These are phyloP conservation scores for Nemotelus nigrinus DNA, from an alignment of 2,888 invertebrate genomes.

Conservation along the genomic window DNA sequence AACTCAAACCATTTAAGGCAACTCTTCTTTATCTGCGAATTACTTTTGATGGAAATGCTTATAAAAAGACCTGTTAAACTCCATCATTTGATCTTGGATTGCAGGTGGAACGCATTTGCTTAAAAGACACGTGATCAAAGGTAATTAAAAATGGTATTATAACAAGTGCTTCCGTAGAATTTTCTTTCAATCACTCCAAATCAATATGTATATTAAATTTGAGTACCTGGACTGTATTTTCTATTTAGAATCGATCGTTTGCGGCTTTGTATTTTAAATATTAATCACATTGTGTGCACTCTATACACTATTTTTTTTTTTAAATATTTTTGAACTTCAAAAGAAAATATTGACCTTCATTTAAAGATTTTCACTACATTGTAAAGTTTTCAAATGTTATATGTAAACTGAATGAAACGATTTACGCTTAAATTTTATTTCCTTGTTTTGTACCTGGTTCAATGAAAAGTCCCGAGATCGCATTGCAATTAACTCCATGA, in stretches of 20 bases:
- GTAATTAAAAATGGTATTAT: constrained; percentile 1
- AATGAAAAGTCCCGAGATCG: too few species aligned
- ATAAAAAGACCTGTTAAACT: too few species aligned
- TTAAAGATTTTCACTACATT: constrained; percentile 45
- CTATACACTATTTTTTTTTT: constrained; percentile 50
- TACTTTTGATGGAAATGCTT: too few species aligned
- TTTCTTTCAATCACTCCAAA: not conserved
- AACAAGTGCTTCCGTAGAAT: not conserved
- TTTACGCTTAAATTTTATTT: constrained; percentile 47
- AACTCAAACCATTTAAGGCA: too few species aligned
- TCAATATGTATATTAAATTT: not conserved
- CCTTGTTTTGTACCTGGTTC: constrained; percentile 38
- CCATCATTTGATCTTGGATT: too few species aligned
- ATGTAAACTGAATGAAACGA: constrained; percentile 42
- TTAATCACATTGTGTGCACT: constrained; percentile 39
- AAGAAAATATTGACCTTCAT: constrained; percentile 40
- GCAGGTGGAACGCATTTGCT: too few species aligned
- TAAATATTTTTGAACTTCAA: not conserved
- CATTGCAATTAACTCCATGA: too few species aligned
- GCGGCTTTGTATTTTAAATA: not conserved
- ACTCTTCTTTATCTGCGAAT: too few species aligned
- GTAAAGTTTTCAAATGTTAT: constrained; percentile 28
- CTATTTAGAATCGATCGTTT: not conserved
- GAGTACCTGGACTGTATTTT: not conserved
- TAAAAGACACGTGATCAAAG: not conserved